A percentile compares a stretch with the other conserved stretches of the same genome.
Conservation (phyloP, 1,140 invertebrate species). For the Trachelipus rathkii region DNA sequence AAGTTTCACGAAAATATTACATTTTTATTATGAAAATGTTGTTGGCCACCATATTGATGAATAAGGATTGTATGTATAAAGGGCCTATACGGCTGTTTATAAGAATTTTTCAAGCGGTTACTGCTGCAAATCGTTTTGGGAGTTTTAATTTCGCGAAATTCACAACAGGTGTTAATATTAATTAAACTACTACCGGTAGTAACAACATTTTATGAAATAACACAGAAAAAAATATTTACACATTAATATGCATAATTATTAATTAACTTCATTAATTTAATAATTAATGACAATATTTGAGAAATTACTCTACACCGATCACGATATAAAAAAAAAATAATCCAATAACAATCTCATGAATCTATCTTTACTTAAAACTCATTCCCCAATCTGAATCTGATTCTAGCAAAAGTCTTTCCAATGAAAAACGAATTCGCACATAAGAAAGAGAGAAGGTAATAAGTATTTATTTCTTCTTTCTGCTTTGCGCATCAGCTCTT, state of each 20-base stretch:
- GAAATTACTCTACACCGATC: slow-evolving; percentile 7
- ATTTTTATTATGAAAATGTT: not conserved
- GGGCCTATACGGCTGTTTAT: not conserved
- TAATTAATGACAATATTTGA: not conserved
- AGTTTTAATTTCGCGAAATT: slow-evolving; percentile 2
- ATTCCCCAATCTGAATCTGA: slow-evolving; percentile 3
- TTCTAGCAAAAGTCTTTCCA: slow-evolving; percentile 12
- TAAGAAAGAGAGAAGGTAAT: slow-evolving; percentile 13
- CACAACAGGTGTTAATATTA: not conserved
- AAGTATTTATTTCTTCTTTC: slow-evolving; percentile 13
- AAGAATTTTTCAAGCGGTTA: slow-evolving; percentile 4
- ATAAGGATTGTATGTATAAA: too few species aligned
- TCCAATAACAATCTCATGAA: not conserved
- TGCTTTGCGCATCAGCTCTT: slow-evolving; percentile 28
- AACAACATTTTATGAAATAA: not conserved
- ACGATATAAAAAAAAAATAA: not conserved
- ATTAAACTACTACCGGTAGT: not conserved
- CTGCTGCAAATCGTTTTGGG: not conserved
- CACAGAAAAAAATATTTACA: not conserved
- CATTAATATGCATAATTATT: not conserved
- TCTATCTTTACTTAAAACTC: not conserved
- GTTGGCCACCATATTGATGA: too few species aligned
- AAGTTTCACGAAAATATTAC: not conserved
- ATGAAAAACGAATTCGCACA: slow-evolving; percentile 12
- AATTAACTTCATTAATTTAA: not conserved